phyloP scores from a whole-genome alignment of 2,113 vertebrate species.

The Naja naja region DNA sequence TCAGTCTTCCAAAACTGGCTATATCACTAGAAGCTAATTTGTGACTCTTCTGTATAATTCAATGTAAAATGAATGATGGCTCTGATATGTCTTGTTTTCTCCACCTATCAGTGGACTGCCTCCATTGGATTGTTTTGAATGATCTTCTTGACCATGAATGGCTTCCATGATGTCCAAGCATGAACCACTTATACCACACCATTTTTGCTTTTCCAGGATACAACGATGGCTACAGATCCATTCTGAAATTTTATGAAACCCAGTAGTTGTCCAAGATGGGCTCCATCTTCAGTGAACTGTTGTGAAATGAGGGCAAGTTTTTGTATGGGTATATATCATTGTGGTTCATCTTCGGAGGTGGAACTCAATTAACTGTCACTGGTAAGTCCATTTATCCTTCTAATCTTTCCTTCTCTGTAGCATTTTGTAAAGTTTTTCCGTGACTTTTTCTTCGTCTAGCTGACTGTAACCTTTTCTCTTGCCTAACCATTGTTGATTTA shows the following conservation, averaged over 20 bases:
- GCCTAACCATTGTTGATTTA: too few species aligned
- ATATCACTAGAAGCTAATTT: background rate
- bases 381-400: background rate
- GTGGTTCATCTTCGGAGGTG: slow-evolving; percentile 20
- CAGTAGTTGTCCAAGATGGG: background rate
- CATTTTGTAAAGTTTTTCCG: background rate
- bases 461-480: too few species aligned
- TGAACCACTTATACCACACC: background rate
- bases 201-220: background rate
- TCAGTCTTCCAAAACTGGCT: background rate
- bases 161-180: background rate
- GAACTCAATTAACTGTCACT: background rate
- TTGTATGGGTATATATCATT: slow-evolving; percentile 31
- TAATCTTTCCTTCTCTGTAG: background rate
- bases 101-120: background rate
- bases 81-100: accelerated
- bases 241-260: background rate
- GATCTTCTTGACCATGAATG: background rate
- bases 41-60: background rate
- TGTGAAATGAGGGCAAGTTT: slow-evolving; percentile 8
- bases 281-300: background rate
- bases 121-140: background rate
- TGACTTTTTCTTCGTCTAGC: background rate
- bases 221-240: accelerated
- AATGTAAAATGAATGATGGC: background rate